Evolutionary conservation across 2,888 invertebrate genomes (phyloP), one percentile per base, ranked within the genome.

Genomic region (Leptothorax acervorum): DNA sequence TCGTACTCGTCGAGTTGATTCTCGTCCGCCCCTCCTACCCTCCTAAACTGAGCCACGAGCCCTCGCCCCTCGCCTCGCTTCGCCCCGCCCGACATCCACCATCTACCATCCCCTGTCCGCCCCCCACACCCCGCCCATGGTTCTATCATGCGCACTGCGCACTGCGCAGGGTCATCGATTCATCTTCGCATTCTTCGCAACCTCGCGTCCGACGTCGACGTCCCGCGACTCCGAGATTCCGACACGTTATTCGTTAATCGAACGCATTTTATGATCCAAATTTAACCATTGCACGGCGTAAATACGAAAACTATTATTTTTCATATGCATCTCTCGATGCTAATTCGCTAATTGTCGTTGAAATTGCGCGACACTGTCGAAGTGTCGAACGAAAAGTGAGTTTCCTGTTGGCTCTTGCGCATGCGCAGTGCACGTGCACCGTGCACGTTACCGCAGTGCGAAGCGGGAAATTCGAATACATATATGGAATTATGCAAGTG

Each of bases 81-180:
- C 57, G 90, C 84, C 91, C 92, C 2, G 1, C 9, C 12, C 6
- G 35, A 6, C 23, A 23, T 23, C 23, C 23, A 0, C 23, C 23
- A 48, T n/a, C 18, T 12, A 1, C 15, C 8, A 18, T 23, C 42
- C 45, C 45, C 45, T 35, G 35, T 35, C 35, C 35, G 35, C 5
- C 35, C 35, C 35, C 35, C 35, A 0, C 23, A 23, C 23, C 23
- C 23, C 23, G 35, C 35, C 35, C 35, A 35, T 1, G 35, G 35
- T 91, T 90, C 87, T 84, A 45, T 78, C 74, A 88, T 85, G 90
- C 88, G 85, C 92, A 92, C 23, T 35, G 35, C 35, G 35, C 35
- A 4, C 0, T 35, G 35, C 35, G 35, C 35, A 35, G 35, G 82
- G 63, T 76, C 82, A 90, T 91, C 87, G 92, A 93, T 89, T 85